Evolutionary conservation across 1,140 invertebrate genomes (phyloP).

Genomic region (Magallana ariakensis): DNA sequence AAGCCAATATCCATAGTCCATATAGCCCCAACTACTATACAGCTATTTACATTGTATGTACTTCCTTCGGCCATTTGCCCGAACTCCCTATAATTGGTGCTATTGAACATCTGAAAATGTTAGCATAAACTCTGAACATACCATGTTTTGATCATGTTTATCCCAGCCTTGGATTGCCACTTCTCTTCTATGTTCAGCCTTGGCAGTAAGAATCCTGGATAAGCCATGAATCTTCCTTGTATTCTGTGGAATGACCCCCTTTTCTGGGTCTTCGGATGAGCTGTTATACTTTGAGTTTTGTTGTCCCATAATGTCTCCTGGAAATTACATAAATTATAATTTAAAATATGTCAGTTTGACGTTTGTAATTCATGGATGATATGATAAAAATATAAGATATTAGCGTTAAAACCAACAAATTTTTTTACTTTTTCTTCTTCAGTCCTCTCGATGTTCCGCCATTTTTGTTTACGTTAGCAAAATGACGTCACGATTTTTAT

Average conservation of each 20-base stretch:
- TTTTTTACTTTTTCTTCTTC: too few species aligned
- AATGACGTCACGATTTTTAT: not conserved
- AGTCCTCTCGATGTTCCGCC: slow-evolving; percentile 1
- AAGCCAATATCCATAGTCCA: too few species aligned
- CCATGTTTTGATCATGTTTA: slow-evolving; percentile 63
- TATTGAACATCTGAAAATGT: too few species aligned
- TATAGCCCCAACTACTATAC: too few species aligned
- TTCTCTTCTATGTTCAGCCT: slow-evolving; percentile 58
- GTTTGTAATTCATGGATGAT: too few species aligned
- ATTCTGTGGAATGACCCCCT: slow-evolving; percentile 56
- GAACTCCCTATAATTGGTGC: too few species aligned
- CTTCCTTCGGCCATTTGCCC: too few species aligned
- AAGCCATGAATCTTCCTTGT: slow-evolving; percentile 61
- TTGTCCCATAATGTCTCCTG: not conserved
- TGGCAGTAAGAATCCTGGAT: slow-evolving; percentile 56
- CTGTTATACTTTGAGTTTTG: slow-evolving; percentile 26
- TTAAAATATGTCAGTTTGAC: too few species aligned
- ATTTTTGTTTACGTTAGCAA: slow-evolving; percentile 59
- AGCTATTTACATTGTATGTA: too few species aligned
- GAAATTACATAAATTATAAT: too few species aligned
- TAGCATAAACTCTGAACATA: not conserved
- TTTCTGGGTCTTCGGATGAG: slow-evolving; percentile 31
- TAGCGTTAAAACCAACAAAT: too few species aligned
- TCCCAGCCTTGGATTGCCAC: slow-evolving; percentile 63
- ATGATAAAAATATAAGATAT: too few species aligned